Evolutionary conservation across 1,140 invertebrate species (phyloP).

Genomic region (Ceratina japonica): DNA sequence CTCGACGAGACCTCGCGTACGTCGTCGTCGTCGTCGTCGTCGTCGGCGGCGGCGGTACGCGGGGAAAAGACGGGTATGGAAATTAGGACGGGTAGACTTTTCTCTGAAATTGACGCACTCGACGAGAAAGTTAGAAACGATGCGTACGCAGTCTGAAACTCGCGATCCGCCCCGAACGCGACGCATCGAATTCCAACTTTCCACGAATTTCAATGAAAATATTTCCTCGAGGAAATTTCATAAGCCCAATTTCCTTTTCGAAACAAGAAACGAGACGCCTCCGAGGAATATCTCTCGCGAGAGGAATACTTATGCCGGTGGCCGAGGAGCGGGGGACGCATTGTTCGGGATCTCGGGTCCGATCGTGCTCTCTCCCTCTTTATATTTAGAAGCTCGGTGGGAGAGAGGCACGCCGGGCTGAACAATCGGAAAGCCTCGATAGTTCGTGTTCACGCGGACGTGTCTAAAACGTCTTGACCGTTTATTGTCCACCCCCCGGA

Average conservation of each 20-base stretch:
- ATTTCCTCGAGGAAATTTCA: neutral
- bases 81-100: neutral
- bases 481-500: constrained; percentile 53
- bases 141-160: neutral
- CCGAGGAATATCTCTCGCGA: neutral
- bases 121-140: neutral
- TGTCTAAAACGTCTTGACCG: constrained; percentile 37
- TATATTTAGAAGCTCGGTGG: constrained; percentile 7
- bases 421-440: constrained; percentile 55
- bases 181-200: neutral
- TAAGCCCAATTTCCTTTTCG: constrained; percentile 7
- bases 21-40: neutral
- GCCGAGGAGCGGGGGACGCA: neutral
- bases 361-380: constrained; percentile 17
- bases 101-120: neutral
- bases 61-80: neutral
- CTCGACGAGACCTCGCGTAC: neutral
- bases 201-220: neutral
- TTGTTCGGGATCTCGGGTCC: constrained; percentile 9
- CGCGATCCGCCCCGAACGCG: neutral
- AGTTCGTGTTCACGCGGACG: constrained; percentile 60
- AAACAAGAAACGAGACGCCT: neutral
- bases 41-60: neutral
- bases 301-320: neutral
- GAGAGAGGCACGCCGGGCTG: constrained; percentile 30